Evolutionary conservation across 2,797 vertebrate genomes (phyloP), one percentile per base, ranked within the genome.

Genomic region (Parauchenoglanis punctatus): DNA sequence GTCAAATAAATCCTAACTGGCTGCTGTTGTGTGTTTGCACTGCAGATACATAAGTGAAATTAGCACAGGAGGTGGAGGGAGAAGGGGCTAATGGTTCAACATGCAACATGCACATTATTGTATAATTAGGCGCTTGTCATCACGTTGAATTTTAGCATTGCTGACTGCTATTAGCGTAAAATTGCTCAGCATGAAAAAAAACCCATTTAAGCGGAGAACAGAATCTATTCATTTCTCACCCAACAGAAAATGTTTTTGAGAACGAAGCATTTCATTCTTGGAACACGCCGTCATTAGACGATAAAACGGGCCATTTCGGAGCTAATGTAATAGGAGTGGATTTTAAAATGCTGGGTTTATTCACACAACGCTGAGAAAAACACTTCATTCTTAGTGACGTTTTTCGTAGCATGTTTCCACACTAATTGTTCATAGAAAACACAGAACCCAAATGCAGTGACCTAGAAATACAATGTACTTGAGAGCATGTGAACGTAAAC

Each of bases 11-110:
- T 90, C 90, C 89, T 86, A 85, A 89, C 87, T 75, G 76, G 85
- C 87, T 89, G 84, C 87, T 88, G 89, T 89, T 88, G 87, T 89
- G 84, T 85, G 89, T 91, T 87, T 90, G 90, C 86, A 85, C 90
- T 86, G 77, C 44, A 78, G 82, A 89, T 90, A 72, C 89, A 87
- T 85, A 87, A 90, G 87, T 85, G 82, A 91, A 91, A 90, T 89
- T 85, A 87, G 87, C 88, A 87, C 80, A 87, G 81, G 84, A 82
- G 87, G 84, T 77, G 86, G 59, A 90, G 85, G 52, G 87, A 81
- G 83, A 80, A 80, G 72, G 83, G 89, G 86, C 88, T 89, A 90
- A 90, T 91, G 89, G 90, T 89, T 89, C 88, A 86, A 89, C 88
- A 90, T 90, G 86, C 82, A 87, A 90, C 46, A 87, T 86, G 88